Conservation (phyloP, 2,113 vertebrate species). For the Hippocampus guttulatus region DNA sequence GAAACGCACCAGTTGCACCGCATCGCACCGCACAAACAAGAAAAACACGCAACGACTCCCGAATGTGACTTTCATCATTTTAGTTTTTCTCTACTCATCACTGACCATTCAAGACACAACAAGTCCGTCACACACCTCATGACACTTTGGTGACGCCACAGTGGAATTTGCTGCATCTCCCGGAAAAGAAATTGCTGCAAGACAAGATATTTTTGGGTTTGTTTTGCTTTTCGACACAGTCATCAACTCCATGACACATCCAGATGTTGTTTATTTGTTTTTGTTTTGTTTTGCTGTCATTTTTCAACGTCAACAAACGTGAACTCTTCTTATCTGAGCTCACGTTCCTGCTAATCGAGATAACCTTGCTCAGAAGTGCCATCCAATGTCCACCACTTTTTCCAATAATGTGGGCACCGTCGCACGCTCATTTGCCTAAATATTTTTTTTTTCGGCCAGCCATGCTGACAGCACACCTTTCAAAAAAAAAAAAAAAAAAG, state of each 20-base stretch:
- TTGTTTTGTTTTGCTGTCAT: neutral
- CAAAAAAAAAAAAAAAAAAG: neutral
- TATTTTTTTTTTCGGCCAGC: neutral
- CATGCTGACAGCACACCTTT: neutral
- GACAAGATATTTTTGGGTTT: slow-evolving; percentile 10
- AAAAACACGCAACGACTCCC: too few species aligned
- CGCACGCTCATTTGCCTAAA: slow-evolving; percentile 16
- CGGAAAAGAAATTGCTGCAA: slow-evolving; percentile 51
- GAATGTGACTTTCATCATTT: too few species aligned
- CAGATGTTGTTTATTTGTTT: too few species aligned
- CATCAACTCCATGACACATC: neutral
- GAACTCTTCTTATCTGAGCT: neutral
- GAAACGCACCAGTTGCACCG: too few species aligned
- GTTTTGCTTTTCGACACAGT: slow-evolving; percentile 15
- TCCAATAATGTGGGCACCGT: slow-evolving; percentile 32
- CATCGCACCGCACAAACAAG: too few species aligned
- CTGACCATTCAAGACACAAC: neutral
- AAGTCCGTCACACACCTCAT: slow-evolving; percentile 7
- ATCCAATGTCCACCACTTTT: slow-evolving; percentile 44
- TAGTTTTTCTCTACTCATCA: slow-evolving; percentile 8
- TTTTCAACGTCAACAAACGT: neutral
- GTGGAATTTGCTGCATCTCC: slow-evolving; percentile 40
- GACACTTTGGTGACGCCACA: slow-evolving; percentile 51
- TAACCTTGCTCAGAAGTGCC: slow-evolving; percentile 34
- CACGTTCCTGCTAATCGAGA: slow-evolving; percentile 37